Conservation (phyloP, 2,113 vertebrate species). For the Eulemur rufifrons region DNA sequence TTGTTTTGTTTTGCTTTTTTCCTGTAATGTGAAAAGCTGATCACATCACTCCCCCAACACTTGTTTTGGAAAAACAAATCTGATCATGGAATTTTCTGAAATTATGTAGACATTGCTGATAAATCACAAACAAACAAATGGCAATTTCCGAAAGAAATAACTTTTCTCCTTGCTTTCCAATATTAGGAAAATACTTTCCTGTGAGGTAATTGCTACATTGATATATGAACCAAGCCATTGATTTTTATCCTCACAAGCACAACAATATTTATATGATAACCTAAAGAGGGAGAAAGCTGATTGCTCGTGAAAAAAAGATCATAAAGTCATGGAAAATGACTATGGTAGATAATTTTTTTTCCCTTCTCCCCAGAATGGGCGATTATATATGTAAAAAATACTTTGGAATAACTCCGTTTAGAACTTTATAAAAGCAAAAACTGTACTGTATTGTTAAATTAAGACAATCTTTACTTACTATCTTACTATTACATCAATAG, state of each 20-base stretch:
- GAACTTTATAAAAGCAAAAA: not conserved
- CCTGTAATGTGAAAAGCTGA: not conserved
- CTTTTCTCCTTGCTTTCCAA: conserved; percentile 31
- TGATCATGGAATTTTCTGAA: conserved; percentile 36
- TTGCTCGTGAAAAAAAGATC: not conserved
- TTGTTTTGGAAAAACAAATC: conserved; percentile 16
- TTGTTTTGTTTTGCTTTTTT: not conserved
- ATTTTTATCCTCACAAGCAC: conserved; percentile 30
- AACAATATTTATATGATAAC: conserved; percentile 39
- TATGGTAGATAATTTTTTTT: conserved; percentile 2
- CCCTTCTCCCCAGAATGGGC: not conserved
- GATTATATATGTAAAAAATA: not conserved
- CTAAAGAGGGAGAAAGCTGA: not conserved
- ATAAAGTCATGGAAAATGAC: conserved; percentile 1
- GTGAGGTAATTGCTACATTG: not conserved
- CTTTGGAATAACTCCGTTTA: not conserved
- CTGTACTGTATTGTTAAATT: not conserved
- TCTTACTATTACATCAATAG: not conserved
- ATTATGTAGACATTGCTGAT: not conserved
- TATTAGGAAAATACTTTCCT: conserved; percentile 49
- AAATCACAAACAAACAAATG: not conserved
- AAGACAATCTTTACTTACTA: not conserved
- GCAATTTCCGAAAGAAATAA: not conserved
- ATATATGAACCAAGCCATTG: conserved; percentile 26
- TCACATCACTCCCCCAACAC: not conserved